These are phyloP conservation scores for Siniperca scherzeri DNA, from an alignment of 2,797 vertebrate species.

Conservation along the genomic window DNA sequence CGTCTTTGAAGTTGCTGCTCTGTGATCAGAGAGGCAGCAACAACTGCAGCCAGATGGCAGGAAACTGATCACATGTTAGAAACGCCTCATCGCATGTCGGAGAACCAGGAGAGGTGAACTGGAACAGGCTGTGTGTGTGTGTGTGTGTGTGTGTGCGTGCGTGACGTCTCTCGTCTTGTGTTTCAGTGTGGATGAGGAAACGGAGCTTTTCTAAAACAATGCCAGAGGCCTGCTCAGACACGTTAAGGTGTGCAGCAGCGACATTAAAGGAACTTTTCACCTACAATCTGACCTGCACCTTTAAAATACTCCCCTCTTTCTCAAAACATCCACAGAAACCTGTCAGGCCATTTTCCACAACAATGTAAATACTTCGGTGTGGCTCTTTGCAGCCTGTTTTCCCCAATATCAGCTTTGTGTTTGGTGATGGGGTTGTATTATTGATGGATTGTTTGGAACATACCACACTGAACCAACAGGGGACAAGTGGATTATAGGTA, in stretches of 20 bases:
- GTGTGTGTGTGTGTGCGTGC: slow-evolving; percentile 11
- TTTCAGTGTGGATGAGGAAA: not conserved
- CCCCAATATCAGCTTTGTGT: no score
- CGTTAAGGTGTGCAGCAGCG: no score
- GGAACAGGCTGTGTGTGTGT: slow-evolving; percentile 1
- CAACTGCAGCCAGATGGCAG: slow-evolving; percentile 44
- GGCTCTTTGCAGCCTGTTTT: no score
- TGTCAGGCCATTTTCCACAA: no score
- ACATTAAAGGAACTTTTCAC: not conserved
- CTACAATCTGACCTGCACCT: not conserved
- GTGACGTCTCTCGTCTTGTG: not conserved
- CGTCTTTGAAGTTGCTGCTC: slow-evolving; percentile 32
- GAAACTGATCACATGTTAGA: slow-evolving; percentile 34
- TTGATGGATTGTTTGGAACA: no score
- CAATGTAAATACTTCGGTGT: no score
- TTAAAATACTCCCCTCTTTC: not conserved
- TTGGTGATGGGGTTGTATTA: no score
- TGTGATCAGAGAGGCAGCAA: slow-evolving; percentile 39
- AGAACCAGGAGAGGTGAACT: not conserved
- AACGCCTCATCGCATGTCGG: not conserved
- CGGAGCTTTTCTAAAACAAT: no score
- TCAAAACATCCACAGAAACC: no score
- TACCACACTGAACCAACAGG: no score
- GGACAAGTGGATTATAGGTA: no score
- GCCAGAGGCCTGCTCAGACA: not conserved